Evolutionary conservation across 2,113 vertebrate genomes (phyloP).

Genomic region (Malurus elegans): DNA sequence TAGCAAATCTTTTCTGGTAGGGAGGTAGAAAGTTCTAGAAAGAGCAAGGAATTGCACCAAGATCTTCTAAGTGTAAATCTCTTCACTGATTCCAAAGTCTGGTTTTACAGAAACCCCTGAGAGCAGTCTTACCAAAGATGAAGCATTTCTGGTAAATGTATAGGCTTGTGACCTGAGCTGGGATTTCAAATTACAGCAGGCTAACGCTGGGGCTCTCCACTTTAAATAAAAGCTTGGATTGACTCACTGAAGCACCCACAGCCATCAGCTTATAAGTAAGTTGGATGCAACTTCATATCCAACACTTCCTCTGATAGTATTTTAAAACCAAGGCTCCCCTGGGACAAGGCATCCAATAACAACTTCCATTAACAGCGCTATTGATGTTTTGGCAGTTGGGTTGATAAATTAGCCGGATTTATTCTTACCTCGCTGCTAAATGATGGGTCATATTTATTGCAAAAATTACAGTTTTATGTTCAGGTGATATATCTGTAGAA

Average conservation of each 20-base stretch:
- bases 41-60: background rate
- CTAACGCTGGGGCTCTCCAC: background rate
- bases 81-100: background rate
- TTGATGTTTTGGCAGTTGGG: background rate
- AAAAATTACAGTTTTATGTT: conserved; percentile 2
- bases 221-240: background rate
- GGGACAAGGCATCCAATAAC: background rate
- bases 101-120: background rate
- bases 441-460: conserved; percentile 19
- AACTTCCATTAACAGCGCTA: conserved; percentile 8
- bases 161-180: background rate
- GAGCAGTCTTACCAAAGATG: background rate
- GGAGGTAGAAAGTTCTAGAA: background rate
- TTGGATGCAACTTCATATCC: background rate
- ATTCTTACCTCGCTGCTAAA: background rate
- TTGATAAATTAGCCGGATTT: conserved; percentile 35
- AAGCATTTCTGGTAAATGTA: background rate
- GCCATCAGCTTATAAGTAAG: background rate
- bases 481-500: background rate
- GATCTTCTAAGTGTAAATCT: background rate
- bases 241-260: background rate
- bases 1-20: background rate
- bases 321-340: background rate
- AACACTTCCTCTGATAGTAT: background rate
- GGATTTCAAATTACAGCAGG: background rate